phyloP scores from a whole-genome alignment of 2,797 vertebrate species.

The Takifugu ocellatus region DNA sequence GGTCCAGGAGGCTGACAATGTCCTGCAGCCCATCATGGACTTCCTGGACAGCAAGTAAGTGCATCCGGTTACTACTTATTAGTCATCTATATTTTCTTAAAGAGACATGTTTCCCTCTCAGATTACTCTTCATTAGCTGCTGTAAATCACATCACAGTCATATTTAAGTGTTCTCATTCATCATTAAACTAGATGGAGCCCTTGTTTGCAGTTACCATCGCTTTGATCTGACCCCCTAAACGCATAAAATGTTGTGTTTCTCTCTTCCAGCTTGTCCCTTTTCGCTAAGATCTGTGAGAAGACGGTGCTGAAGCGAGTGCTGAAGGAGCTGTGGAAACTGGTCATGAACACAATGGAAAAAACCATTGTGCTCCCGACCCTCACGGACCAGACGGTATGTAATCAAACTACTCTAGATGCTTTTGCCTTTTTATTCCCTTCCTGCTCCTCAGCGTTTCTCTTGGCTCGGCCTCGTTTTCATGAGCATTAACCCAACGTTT shows the following conservation, averaged over 20 bases:
- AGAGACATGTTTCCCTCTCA: neutral
- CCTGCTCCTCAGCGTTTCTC: conserved; percentile 16
- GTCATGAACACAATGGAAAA: conserved; percentile 99
- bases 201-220: neutral
- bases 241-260: neutral
- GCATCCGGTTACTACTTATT: neutral
- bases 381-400: conserved; percentile 78
- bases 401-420: neutral
- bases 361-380: conserved; percentile 86
- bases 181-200: no score
- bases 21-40: conserved; percentile 97
- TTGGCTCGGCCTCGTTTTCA: conserved; percentile 8
- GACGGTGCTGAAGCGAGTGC: conserved; percentile 92
- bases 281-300: conserved; percentile 99
- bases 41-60: conserved; percentile 97
- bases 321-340: conserved; percentile 97
- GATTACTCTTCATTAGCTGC: neutral
- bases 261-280: conserved; percentile 84
- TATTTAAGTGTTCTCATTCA: neutral
- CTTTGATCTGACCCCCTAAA: neutral
- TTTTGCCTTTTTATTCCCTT: conserved; percentile 6
- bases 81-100: neutral
- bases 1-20: conserved; percentile 92
- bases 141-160: neutral
- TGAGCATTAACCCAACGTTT: conserved; percentile 38